phyloP scores from a whole-genome alignment of 2,888 invertebrate genomes.

The Matsumyia berberina region DNA sequence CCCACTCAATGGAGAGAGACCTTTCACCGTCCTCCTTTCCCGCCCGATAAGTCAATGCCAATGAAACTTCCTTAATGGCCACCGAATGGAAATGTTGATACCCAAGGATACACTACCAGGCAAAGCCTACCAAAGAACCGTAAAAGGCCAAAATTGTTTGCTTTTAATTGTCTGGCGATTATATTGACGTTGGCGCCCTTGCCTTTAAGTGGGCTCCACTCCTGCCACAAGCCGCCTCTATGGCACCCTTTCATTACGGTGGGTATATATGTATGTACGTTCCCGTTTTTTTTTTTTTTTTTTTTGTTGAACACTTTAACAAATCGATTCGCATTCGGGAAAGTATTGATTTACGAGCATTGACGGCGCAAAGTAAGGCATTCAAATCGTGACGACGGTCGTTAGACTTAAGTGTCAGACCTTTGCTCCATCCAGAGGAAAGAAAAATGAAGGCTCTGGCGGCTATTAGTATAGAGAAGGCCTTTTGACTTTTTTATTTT shows the following conservation, averaged over 20 bases:
- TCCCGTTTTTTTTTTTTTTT: neutral
- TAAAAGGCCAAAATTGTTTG: constrained; percentile 52
- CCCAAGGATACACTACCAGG: constrained; percentile 18
- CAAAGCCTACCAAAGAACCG: constrained; percentile 15
- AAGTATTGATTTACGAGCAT: constrained; percentile 50
- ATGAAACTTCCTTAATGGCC: constrained; percentile 37
- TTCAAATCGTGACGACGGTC: constrained; percentile 50
- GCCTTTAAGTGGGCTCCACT: constrained; percentile 12
- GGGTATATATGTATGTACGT: neutral
- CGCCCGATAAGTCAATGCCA: constrained; percentile 32
- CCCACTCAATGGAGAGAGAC: constrained; percentile 8
- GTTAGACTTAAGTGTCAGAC: constrained; percentile 41
- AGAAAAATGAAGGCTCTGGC: neutral
- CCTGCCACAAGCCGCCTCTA: neutral
- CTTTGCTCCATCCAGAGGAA: constrained; percentile 3
- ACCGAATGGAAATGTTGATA: constrained; percentile 31
- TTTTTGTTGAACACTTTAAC: neutral
- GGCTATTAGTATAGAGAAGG: constrained; percentile 12
- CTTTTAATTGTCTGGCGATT: constrained; percentile 50
- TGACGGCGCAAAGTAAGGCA: constrained; percentile 37
- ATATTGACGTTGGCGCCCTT: constrained; percentile 37
- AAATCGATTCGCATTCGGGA: constrained; percentile 50
- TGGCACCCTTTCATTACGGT: constrained; percentile 5
- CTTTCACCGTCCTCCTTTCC: neutral
- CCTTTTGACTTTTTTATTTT: constrained; percentile 9